A percentile compares a stretch with the other conserved stretches of the same genome.
These are phyloP conservation scores for Tenualosa ilisha DNA, from an alignment of 2,797 vertebrate genomes.

Conservation along the genomic window DNA sequence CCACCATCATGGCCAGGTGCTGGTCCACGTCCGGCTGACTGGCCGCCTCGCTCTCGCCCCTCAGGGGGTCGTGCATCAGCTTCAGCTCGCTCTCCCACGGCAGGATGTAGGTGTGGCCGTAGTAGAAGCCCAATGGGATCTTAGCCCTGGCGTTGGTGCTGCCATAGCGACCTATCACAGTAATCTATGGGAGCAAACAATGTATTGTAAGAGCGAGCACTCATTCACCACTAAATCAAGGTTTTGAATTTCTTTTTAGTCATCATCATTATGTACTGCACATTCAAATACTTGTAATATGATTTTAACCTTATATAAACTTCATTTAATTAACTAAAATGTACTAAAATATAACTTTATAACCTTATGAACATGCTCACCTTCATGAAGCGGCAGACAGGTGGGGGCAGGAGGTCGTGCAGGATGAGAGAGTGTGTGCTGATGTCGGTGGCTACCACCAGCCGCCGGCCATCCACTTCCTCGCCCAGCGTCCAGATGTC, in stretches of 20 bases:
- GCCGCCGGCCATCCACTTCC: conserved; percentile 93
- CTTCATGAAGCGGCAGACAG: conserved; percentile 99
- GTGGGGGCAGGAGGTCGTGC: conserved; percentile 94
- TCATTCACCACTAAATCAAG: not conserved
- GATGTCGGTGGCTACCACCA: conserved; percentile 97
- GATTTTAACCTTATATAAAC: too few relatives aligned
- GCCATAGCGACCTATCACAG: conserved; percentile 96
- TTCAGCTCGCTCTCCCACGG: conserved; percentile 97
- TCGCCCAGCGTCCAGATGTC: conserved; percentile 99
- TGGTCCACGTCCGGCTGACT: conserved; percentile 94
- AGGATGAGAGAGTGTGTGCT: conserved; percentile 98
- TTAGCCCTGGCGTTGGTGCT: conserved; percentile 98
- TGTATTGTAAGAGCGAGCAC: not conserved
- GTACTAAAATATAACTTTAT: too few relatives aligned
- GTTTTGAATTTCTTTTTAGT: not conserved
- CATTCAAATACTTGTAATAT: too few relatives aligned
- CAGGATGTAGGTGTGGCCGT: conserved; percentile 96
- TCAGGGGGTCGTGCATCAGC: conserved; percentile 92
- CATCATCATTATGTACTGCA: too few relatives aligned
- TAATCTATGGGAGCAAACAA: conserved; percentile 80
- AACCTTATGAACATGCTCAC: conserved; percentile 64
- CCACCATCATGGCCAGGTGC: conserved; percentile 96
- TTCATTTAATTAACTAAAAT: too few relatives aligned
- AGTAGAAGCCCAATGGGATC: conserved; percentile 97
- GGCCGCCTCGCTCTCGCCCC: conserved; percentile 88